Evolutionary conservation across 37 sponge, comb jelly and placozoan species (phyloP), one percentile per base, ranked within the genome.

Genomic region (Dysidea cf. avara): DNA sequence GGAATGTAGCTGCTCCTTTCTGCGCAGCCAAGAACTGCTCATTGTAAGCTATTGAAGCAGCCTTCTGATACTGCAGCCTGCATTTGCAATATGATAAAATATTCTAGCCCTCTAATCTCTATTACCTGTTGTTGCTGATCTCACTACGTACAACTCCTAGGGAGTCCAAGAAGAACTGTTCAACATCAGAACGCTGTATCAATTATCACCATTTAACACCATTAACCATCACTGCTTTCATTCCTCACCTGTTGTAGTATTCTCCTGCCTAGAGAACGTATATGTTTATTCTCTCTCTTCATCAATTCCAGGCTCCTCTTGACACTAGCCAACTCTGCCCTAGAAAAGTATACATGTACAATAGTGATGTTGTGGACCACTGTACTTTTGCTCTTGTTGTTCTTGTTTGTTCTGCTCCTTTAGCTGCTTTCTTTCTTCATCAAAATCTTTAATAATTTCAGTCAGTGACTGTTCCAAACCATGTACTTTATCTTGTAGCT

Each of bases 111-210:
- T 4, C 46, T 5, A 9, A 9, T 5, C 28, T 34, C 4, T 35
- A 30, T 13, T 39, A 83, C 84, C 85, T 84, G 73, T 77, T 77
- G 21, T 18, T 29, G 2, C 40, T 43, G 0, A 84, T 76, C 66
- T 90, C 85, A 30, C 84, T 82, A 55, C 68, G 83, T 38, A 97
- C 94, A 7, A 87, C 80, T 7, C 62, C 49, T 24, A 97, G 84
- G 25, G 98, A 88, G 0, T 86, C 83, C 21, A 97, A 62, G 60
- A 97, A 93, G 86, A 97, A 97, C 64, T 79, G 69, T 59, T 93
- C 94, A 13, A 93, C 73, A 12, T 93, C 91, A 14, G 98, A 70
- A 30, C 94, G 76, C 89, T 97, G 87, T 12, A 43, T 43, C 46
- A 9, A 43, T 43, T 5, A 43, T 43, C 46, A 43, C 5, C 7